Conservation (phyloP, 2,888 invertebrate species). For the Aspidiotus destructor region DNA sequence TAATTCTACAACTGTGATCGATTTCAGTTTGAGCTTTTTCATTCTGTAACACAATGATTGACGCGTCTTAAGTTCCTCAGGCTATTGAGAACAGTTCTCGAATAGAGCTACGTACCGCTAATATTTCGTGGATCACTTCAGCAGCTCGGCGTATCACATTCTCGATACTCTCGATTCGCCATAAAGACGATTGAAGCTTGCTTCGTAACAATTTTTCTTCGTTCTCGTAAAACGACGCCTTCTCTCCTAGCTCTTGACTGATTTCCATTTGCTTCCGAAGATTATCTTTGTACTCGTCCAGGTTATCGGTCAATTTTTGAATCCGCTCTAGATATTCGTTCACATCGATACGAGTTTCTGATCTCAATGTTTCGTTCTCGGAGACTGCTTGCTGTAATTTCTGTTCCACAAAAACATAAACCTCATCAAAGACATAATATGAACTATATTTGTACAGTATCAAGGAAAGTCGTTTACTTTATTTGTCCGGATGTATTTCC, state of each 20-base stretch:
- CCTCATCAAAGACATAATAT: background rate
- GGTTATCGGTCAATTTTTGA: constrained; percentile 7
- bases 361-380: constrained; percentile 8
- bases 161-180: constrained; percentile 6
- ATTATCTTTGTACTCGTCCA: constrained; percentile 12
- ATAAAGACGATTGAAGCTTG: background rate
- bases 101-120: constrained; percentile 15
- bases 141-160: constrained; percentile 9
- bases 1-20: constrained; percentile 6
- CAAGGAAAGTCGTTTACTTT: constrained; percentile 9
- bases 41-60: constrained; percentile 5
- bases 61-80: background rate
- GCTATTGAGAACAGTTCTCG: background rate
- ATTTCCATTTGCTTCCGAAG: constrained; percentile 5
- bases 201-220: constrained; percentile 10
- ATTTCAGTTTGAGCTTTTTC: constrained; percentile 10
- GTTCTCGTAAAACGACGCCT: constrained; percentile 3
- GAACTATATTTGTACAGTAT: background rate
- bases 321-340: background rate
- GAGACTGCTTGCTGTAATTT: constrained; percentile 9
- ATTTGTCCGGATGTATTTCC: constrained; percentile 15
- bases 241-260: constrained; percentile 8
- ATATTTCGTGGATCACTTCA: constrained; percentile 4
- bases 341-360: background rate
- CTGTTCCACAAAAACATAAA: constrained; percentile 8